Evolutionary conservation across 2,113 vertebrate genomes (phyloP).

Genomic region (Ceuthmochares aereus): DNA sequence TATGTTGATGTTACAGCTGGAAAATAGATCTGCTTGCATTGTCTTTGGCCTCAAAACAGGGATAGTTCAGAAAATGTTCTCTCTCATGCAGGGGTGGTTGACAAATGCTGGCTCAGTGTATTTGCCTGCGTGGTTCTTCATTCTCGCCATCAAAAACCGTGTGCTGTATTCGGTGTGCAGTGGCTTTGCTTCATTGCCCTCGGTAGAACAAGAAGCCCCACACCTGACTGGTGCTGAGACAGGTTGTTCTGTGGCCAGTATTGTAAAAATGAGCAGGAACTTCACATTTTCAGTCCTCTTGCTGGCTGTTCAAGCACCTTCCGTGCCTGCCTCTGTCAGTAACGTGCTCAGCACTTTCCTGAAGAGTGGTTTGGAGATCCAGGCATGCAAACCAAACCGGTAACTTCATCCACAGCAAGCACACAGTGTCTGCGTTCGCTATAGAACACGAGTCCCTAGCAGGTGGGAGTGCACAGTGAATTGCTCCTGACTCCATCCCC

Average conservation of each 20-base stretch:
- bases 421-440: fast-evolving
- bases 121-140: fast-evolving
- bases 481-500: neutral
- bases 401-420: fast-evolving
- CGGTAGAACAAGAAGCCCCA: neutral
- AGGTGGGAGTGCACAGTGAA: fast-evolving
- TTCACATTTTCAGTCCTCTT: fast-evolving
- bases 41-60: neutral
- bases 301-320: fast-evolving
- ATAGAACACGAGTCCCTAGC: fast-evolving
- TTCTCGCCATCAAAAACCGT: neutral
- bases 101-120: fast-evolving
- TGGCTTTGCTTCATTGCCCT: fast-evolving
- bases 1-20: neutral
- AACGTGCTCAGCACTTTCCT: fast-evolving
- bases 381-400: fast-evolving
- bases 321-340: neutral
- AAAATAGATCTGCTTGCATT: neutral
- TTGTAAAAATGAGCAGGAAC: fast-evolving
- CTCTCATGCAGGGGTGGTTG: fast-evolving
- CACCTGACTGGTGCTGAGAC: too few relatives aligned
- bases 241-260: neutral
- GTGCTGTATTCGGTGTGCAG: fast-evolving
- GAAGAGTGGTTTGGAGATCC: neutral
- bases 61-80: fast-evolving